These are phyloP conservation scores for Nibea albiflora DNA, from an alignment of 2,113 vertebrate species.

Conservation along the genomic window DNA sequence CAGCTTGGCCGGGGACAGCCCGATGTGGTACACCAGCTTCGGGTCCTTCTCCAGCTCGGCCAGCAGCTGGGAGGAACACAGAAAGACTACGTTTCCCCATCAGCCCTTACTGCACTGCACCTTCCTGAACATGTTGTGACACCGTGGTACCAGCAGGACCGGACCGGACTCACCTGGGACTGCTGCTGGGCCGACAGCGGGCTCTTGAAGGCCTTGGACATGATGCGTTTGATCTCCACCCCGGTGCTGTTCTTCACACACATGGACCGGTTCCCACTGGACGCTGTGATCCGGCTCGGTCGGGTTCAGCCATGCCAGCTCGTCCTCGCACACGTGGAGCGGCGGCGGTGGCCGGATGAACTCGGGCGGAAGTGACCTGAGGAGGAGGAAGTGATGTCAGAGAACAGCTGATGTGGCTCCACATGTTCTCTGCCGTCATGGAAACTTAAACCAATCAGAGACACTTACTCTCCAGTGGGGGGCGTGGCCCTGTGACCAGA, in stretches of 20 bases:
- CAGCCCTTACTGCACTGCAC: too few species aligned
- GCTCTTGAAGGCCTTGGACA: conserved; percentile 99
- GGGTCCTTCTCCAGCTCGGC: conserved; percentile 97
- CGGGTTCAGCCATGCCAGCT: conserved; percentile 96
- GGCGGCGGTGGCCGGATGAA: conserved; percentile 96
- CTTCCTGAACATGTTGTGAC: too few species aligned
- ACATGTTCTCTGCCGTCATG: too few species aligned
- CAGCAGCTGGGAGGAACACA: conserved; percentile 85
- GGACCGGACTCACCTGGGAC: conserved; percentile 86
- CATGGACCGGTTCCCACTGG: conserved; percentile 98
- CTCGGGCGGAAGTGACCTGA: conserved; percentile 96
- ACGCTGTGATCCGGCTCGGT: conserved; percentile 94
- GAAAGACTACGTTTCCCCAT: too few species aligned
- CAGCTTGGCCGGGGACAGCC: conserved; percentile 94
- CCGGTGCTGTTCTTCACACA: conserved; percentile 98
- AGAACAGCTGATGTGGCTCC: too few species aligned
- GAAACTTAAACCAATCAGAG: too few species aligned
- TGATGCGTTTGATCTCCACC: conserved; percentile 96
- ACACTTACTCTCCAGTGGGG: conserved; percentile 95
- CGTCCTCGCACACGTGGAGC: conserved; percentile 95
- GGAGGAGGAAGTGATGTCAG: background rate
- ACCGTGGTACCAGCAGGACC: too few species aligned
- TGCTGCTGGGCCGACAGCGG: conserved; percentile 95
- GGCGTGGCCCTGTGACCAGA: conserved; percentile 95
- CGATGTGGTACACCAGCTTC: conserved; percentile 98